Evolutionary conservation across 2,113 vertebrate species (phyloP).

Genomic region (Ciconia boyciana): DNA sequence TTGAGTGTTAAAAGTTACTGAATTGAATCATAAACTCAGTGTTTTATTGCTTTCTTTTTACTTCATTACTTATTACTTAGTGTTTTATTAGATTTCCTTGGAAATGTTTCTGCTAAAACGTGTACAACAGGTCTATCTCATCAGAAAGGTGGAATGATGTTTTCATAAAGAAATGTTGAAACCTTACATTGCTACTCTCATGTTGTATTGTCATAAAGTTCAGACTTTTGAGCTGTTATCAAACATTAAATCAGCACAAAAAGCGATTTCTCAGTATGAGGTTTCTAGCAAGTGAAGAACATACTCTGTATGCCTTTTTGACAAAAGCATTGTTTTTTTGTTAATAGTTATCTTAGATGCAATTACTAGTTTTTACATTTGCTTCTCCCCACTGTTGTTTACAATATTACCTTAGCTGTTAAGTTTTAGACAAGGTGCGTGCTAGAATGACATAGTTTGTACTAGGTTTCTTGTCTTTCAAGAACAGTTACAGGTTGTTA

Average conservation of each 20-base stretch:
- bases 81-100: not conserved
- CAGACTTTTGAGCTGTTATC: not conserved
- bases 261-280: conserved; percentile 26
- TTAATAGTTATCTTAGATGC: not conserved
- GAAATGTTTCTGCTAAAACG: not conserved
- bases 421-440: not conserved
- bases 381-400: not conserved
- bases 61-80: not conserved
- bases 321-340: not conserved
- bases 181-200: not conserved
- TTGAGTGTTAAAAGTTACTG: not conserved
- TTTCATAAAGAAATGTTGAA: not conserved
- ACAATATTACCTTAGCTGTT: not conserved
- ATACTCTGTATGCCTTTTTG: not conserved
- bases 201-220: not conserved
- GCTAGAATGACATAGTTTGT: not conserved
- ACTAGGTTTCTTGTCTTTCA: not conserved
- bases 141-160: not conserved
- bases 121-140: not conserved
- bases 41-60: not conserved
- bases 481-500: not conserved
- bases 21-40: not conserved
- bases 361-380: not conserved
- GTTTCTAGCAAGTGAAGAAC: not conserved
- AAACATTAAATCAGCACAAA: not conserved